These are phyloP conservation scores for Bubo bubo DNA, from an alignment of 2,113 vertebrate genomes.

Conservation along the genomic window DNA sequence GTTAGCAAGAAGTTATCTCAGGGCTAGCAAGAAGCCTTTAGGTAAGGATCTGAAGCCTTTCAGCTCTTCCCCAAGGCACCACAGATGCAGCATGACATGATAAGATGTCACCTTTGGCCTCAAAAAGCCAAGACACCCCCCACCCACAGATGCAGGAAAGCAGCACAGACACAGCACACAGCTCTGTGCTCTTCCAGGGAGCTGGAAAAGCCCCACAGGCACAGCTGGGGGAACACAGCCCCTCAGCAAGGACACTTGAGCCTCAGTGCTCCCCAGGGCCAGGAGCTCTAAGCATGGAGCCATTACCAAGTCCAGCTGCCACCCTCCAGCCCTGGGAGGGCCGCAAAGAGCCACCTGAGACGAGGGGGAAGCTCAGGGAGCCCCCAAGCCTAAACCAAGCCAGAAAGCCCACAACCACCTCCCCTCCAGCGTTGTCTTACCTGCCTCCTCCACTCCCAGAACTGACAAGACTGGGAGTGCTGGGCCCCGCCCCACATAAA, in stretches of 20 bases:
- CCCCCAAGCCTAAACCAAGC: accelerated
- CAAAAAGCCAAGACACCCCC: neutral
- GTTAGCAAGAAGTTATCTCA: neutral
- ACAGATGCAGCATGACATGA: accelerated
- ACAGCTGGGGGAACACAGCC: accelerated
- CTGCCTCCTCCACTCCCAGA: accelerated
- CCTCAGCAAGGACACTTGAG: accelerated
- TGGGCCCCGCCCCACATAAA: neutral
- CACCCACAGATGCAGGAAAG: too few relatives aligned
- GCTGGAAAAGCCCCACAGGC: accelerated
- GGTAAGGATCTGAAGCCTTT: neutral
- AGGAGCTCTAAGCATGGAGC: neutral
- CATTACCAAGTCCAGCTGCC: accelerated
- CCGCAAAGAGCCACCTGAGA: neutral
- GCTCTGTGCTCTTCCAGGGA: neutral
- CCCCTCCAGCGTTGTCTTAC: neutral
- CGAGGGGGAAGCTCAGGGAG: neutral
- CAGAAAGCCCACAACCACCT: accelerated
- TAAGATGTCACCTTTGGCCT: neutral
- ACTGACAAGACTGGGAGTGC: accelerated
- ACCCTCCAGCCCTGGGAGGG: neutral
- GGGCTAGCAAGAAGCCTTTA: neutral
- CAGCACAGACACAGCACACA: neutral
- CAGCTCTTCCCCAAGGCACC: neutral
- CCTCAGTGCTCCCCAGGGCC: neutral